Evolutionary conservation across 2,797 vertebrate genomes (phyloP).

Genomic region (Cebuella pygmaea): DNA sequence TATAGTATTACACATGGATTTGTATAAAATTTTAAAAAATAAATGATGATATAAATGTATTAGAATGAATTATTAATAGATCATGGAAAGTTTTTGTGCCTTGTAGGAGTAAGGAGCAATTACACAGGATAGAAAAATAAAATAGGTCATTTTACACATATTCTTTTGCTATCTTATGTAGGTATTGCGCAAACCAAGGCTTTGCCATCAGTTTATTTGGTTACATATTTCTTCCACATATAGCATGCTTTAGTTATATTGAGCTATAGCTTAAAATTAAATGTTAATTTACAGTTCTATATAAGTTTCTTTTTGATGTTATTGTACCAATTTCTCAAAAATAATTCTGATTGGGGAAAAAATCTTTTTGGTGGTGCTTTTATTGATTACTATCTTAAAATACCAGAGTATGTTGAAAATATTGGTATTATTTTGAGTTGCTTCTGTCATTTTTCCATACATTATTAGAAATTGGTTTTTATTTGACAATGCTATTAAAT

Average conservation of each 20-base stretch:
- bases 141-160: conserved; percentile 5
- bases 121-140: background rate
- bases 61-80: background rate
- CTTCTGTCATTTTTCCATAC: background rate
- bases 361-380: background rate
- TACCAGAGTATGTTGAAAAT: background rate
- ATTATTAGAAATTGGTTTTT: conserved; percentile 33
- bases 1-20: background rate
- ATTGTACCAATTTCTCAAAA: conserved; percentile 30
- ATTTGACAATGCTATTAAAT: conserved; percentile 1
- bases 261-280: conserved; percentile 49
- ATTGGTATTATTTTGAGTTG: background rate
- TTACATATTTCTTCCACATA: background rate
- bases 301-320: background rate
- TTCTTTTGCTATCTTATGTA: background rate
- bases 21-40: background rate
- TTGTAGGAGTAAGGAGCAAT: background rate
- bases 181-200: background rate
- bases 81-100: background rate
- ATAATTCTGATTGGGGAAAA: background rate
- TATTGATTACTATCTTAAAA: conserved; percentile 11
- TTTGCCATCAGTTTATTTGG: background rate
- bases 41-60: background rate
- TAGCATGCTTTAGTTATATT: background rate
- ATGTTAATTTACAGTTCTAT: conserved; percentile 21